Base-by-base conservation (phyloP, 1,140 invertebrate genomes). In the Dreissena polymorpha region DNA sequence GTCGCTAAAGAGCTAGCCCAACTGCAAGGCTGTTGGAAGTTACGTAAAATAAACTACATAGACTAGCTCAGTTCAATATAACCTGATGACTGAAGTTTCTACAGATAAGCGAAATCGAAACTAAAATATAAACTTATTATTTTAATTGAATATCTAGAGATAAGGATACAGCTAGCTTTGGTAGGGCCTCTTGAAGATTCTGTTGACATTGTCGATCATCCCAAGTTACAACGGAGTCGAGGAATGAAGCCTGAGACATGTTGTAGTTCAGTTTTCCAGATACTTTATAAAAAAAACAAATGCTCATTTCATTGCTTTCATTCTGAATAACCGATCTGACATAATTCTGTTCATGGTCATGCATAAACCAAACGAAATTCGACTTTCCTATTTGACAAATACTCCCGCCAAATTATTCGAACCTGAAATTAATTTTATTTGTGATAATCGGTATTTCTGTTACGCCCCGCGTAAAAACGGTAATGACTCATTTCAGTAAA, bases 91-190 rank as follows among this genome's bases (percentile, higher is more conserved):
- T 6, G 2, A n/a, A 60, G 10, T 6, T 60, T 12, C 2, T 23
- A n/a, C 6, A n/a, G 16, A 2, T 60, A 60, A 60, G 21, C 57
- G 10, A 18, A 2, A 6, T 3, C 3, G 10, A 60, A 55, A n/a
- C n/a, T n/a, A 55, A 55, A 12, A 12, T 18, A 12, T 55, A 55
- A 55, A 55, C 53, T 55, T 55, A 12, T 12, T 12, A 55, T 18
- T n/a, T n/a, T n/a, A n/a, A 55, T 18, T 12, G 18, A 55, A 18
- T 12, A 55, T 55, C 53, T 55, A 55, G 12, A n/a, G 23, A 5
- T 29, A 85, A 85, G 87, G 87, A 88, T 88, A 88, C 87, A 84
- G 86, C 75, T 65, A 88, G 74, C 70, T 81, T 86, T 21, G 87
- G 87, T 0, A 88, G 63, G 21, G 87, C 85, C 68, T 86, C 81